Conservation (phyloP, 92 coral and sea anemone species). For the Epizoanthus illoricatus region DNA sequence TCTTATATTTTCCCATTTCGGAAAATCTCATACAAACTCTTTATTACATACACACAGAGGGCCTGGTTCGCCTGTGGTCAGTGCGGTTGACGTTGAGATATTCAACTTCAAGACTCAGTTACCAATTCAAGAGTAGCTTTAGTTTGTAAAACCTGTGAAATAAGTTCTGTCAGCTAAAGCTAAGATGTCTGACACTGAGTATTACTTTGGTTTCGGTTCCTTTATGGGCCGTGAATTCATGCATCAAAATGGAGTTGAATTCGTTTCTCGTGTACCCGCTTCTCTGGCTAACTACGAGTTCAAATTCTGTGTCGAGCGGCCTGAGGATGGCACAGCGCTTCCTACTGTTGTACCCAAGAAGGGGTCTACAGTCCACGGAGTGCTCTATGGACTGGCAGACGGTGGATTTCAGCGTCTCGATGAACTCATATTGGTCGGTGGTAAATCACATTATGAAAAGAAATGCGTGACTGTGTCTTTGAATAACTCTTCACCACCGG, state of each 20-base stretch:
- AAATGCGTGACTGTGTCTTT: conserved; percentile 14
- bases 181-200: not conserved
- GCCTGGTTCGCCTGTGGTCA: too few species aligned
- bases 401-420: conserved; percentile 16
- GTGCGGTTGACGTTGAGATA: too few species aligned
- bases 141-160: too few species aligned
- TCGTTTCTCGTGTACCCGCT: conserved; percentile 7
- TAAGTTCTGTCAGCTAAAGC: too few species aligned
- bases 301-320: conserved; percentile 16
- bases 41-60: too few species aligned
- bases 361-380: conserved; percentile 16
- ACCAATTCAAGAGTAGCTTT: too few species aligned
- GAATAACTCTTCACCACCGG: not conserved
- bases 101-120: too few species aligned
- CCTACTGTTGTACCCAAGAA: conserved; percentile 19
- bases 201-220: conserved; percentile 25
- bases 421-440: conserved; percentile 17
- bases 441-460: conserved; percentile 13
- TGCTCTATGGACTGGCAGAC: conserved; percentile 1
- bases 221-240: conserved; percentile 23
- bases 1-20: too few species aligned
- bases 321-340: conserved; percentile 5
- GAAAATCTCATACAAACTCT: too few species aligned
- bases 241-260: conserved; percentile 31
- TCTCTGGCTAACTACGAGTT: conserved; percentile 1